Conservation (phyloP, 2,888 invertebrate species). For the Oscheius sp. region DNA sequence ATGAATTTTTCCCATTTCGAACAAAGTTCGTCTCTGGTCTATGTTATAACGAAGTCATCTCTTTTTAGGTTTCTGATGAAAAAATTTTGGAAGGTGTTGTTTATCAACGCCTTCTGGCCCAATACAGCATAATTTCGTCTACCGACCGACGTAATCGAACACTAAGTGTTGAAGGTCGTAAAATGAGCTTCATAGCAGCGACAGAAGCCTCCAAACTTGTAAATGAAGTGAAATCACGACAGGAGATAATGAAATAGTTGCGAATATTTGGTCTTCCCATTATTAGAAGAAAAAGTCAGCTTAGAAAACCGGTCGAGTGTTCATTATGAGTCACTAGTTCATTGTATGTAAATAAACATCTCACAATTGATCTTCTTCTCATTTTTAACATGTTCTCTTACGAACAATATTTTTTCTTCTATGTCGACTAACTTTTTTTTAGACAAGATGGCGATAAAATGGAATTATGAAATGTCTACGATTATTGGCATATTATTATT, state of each 20-base stretch:
- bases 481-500: too few relatives aligned
- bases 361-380: too few relatives aligned
- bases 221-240: conserved; percentile 25
- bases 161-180: conserved; percentile 53
- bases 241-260: conserved; percentile 5
- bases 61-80: conserved; percentile 41
- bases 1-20: background rate
- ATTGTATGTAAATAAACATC: too few relatives aligned
- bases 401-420: too few relatives aligned
- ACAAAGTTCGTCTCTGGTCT: background rate
- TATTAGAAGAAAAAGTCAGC: too few relatives aligned
- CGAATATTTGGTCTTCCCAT: too few relatives aligned
- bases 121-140: conserved; percentile 51
- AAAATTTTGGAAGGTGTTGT: conserved; percentile 45
- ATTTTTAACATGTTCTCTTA: too few relatives aligned
- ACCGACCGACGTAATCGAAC: conserved; percentile 44
- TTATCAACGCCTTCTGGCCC: conserved; percentile 41
- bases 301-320: too few relatives aligned
- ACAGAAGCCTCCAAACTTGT: conserved; percentile 39
- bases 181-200: conserved; percentile 44
- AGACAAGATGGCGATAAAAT: too few relatives aligned
- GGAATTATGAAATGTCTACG: conserved; percentile 1
- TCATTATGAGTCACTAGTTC: too few relatives aligned
- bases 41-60: background rate
- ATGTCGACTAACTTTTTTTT: too few relatives aligned